Evolutionary conservation across 2,113 vertebrate genomes (phyloP).

Genomic region (Lagopus muta): DNA sequence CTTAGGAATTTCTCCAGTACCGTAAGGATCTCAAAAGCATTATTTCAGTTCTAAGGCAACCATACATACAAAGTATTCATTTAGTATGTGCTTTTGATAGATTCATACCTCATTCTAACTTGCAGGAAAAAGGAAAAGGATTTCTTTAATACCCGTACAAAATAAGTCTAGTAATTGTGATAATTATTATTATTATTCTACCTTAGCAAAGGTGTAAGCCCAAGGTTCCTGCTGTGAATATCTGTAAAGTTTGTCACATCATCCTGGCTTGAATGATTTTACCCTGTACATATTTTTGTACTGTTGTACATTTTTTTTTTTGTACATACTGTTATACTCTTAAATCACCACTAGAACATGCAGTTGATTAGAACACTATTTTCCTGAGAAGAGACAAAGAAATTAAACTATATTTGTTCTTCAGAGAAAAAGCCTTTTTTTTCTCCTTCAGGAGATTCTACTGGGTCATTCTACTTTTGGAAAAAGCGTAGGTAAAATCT

Average conservation of each 20-base stretch:
- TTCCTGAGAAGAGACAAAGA: neutral
- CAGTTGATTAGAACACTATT: neutral
- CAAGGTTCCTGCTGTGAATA: neutral
- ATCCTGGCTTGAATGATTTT: neutral
- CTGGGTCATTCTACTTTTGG: neutral
- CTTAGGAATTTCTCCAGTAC: neutral
- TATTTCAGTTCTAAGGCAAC: neutral
- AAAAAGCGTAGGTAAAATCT: neutral
- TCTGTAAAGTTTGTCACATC: neutral
- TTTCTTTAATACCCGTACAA: neutral
- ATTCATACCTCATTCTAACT: neutral
- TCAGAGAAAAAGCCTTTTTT: neutral
- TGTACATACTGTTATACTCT: neutral
- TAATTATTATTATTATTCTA: neutral
- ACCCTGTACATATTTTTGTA: neutral
- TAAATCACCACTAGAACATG: neutral
- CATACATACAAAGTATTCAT: neutral
- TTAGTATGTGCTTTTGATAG: neutral
- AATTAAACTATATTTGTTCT: neutral
- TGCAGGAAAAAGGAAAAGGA: neutral
- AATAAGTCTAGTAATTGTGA: neutral
- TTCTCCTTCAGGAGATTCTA: neutral
- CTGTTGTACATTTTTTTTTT: too few species aligned
- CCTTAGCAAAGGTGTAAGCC: neutral
- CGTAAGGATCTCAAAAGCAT: neutral